phyloP scores from a whole-genome alignment of 2,113 vertebrate genomes.

The Oceanites oceanicus region DNA sequence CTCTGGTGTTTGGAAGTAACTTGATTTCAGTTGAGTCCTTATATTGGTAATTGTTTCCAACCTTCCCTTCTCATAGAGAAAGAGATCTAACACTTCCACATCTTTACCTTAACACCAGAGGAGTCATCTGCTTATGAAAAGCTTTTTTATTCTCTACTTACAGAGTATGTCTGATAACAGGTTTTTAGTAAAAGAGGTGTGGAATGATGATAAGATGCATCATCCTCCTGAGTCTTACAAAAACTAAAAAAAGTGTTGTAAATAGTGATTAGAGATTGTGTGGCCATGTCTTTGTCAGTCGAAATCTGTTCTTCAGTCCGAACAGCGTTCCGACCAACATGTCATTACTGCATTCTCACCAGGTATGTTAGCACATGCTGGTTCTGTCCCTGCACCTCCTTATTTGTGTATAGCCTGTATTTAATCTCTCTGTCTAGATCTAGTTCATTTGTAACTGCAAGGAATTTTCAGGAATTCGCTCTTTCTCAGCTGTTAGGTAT shows the following conservation, averaged over 20 bases:
- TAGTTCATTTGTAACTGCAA: not conserved
- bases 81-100: not conserved
- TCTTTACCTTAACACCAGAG: not conserved
- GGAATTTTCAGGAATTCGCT: not conserved
- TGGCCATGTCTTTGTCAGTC: not conserved
- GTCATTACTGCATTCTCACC: rapidly evolving
- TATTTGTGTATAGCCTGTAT: not conserved
- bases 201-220: not conserved
- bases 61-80: not conserved
- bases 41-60: not conserved
- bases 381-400: not conserved
- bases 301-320: not conserved
- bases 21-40: not conserved
- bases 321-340: rapidly evolving
- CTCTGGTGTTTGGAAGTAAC: not conserved
- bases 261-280: not conserved
- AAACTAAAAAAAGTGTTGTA: not conserved
- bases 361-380: not conserved
- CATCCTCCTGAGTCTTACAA: not conserved
- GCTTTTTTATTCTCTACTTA: not conserved
- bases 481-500: not conserved
- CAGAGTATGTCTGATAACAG: not conserved
- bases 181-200: not conserved
- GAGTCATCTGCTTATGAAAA: not conserved
- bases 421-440: not conserved